Percentiles rank a stretch among this genome's conserved stretches.
Evolutionary conservation across 1,140 invertebrate species (phyloP).

Genomic region (Drosophila pseudoananassae): DNA sequence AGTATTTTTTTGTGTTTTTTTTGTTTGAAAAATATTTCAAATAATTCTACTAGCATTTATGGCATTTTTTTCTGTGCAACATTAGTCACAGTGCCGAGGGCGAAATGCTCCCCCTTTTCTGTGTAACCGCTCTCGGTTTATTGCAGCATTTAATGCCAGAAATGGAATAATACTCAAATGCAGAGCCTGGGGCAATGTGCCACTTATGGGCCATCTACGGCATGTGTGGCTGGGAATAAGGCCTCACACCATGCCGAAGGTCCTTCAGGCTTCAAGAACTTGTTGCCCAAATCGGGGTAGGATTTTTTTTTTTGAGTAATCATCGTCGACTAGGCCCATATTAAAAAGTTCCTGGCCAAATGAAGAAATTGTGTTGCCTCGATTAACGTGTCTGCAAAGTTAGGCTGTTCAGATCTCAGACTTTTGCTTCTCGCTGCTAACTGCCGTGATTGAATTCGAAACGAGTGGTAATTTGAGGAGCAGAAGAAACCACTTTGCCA

Average conservation of each 20-base stretch:
- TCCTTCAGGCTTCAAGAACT: constrained; percentile 5
- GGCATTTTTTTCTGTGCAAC: constrained; percentile 14
- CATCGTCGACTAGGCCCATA: constrained; percentile 32
- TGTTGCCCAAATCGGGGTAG: constrained; percentile 16
- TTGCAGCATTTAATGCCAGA: constrained; percentile 62
- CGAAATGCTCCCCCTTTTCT: neutral
- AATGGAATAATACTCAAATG: constrained; percentile 52
- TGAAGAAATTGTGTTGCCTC: constrained; percentile 67
- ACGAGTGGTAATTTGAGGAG: constrained; percentile 19
- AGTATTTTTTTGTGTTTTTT: neutral
- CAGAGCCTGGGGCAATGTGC: constrained; percentile 46
- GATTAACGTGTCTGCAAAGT: constrained; percentile 58
- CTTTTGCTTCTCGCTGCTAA: constrained; percentile 31
- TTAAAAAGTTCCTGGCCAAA: constrained; percentile 57
- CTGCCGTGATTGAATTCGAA: constrained; percentile 66
- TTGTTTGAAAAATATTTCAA: neutral
- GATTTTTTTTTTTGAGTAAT: neutral
- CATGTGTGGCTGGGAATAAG: constrained; percentile 27
- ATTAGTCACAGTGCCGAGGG: constrained; percentile 59
- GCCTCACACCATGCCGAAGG: neutral
- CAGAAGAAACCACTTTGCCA: constrained; percentile 37
- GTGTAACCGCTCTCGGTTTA: constrained; percentile 64
- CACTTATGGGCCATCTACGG: constrained; percentile 51
- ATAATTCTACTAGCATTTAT: neutral
- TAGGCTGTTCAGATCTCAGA: constrained; percentile 19